Evolutionary conservation across 2,888 invertebrate genomes (phyloP).

Genomic region (Polyploca ridens): DNA sequence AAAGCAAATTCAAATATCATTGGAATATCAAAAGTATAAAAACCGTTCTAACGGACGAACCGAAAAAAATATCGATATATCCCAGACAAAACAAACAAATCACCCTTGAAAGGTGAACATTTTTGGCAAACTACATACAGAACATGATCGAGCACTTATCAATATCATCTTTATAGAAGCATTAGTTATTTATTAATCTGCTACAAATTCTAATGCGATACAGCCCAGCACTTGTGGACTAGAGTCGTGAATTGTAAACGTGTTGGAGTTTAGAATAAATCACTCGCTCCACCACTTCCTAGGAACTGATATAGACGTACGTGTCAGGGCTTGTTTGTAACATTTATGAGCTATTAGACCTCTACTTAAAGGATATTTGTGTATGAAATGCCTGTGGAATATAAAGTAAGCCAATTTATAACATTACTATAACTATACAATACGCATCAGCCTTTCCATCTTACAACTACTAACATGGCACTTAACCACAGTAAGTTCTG

Average conservation of each 20-base stretch:
- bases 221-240: slow-evolving; percentile 13
- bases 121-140: not conserved
- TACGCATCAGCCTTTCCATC: not conserved
- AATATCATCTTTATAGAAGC: not conserved
- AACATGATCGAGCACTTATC: not conserved
- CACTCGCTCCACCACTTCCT: slow-evolving; percentile 40
- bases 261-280: slow-evolving; percentile 22
- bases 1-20: not conserved
- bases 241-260: slow-evolving; percentile 18
- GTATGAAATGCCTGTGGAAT: not conserved
- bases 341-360: slow-evolving; percentile 35
- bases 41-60: not conserved
- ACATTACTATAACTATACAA: not conserved
- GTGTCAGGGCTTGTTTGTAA: slow-evolving; percentile 20
- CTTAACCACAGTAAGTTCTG: not conserved
- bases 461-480: not conserved
- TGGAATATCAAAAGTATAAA: not conserved
- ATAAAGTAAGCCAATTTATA: not conserved
- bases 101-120: not conserved
- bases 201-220: slow-evolving; percentile 19
- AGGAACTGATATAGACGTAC: slow-evolving; percentile 46
- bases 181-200: not conserved
- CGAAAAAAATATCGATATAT: not conserved
- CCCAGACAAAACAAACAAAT: not conserved
- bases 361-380: not conserved